A percentile compares a stretch with the other conserved stretches of the same genome.
These are phyloP conservation scores for Willowsia nigromaculata DNA, from an alignment of 2,888 invertebrate species.

Conservation along the genomic window DNA sequence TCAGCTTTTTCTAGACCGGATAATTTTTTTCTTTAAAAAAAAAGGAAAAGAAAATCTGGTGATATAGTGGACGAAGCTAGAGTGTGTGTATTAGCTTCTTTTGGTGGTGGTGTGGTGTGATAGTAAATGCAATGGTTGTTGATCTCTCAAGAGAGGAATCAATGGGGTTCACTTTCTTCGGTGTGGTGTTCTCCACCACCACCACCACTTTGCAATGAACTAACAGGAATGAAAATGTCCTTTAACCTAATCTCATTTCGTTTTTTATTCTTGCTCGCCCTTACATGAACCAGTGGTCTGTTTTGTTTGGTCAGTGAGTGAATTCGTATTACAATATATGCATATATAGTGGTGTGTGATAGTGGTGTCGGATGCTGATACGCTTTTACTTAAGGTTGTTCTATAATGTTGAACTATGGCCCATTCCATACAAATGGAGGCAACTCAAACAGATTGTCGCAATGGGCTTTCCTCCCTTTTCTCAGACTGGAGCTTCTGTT, in stretches of 20 bases:
- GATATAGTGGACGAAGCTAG: neutral
- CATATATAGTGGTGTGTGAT: neutral
- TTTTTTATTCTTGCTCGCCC: conserved; percentile 13
- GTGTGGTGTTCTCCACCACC: neutral
- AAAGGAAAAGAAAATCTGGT: conserved; percentile 29
- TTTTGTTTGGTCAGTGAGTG: conserved; percentile 36
- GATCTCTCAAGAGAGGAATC: conserved; percentile 71
- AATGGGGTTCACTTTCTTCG: conserved; percentile 53
- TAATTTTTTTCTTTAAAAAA: conserved; percentile 1
- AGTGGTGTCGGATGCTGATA: neutral
- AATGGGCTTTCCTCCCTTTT: conserved; percentile 61
- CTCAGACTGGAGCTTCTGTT: neutral
- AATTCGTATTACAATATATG: conserved; percentile 4
- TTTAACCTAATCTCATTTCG: conserved; percentile 73
- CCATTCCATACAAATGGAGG: conserved; percentile 79
- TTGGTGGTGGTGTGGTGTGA: neutral
- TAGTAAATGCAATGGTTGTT: neutral
- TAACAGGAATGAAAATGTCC: conserved; percentile 58
- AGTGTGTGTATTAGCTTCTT: conserved; percentile 33
- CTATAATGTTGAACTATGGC: conserved; percentile 75
- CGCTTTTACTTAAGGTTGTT: conserved; percentile 58
- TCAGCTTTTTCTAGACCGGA: neutral
- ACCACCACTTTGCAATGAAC: neutral
- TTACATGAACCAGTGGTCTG: neutral
- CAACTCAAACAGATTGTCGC: conserved; percentile 69